A percentile compares a stretch with the other conserved stretches of the same genome.
These are phyloP conservation scores for Ginglymostoma cirratum DNA, from an alignment of 2,113 vertebrate species.

Conservation along the genomic window DNA sequence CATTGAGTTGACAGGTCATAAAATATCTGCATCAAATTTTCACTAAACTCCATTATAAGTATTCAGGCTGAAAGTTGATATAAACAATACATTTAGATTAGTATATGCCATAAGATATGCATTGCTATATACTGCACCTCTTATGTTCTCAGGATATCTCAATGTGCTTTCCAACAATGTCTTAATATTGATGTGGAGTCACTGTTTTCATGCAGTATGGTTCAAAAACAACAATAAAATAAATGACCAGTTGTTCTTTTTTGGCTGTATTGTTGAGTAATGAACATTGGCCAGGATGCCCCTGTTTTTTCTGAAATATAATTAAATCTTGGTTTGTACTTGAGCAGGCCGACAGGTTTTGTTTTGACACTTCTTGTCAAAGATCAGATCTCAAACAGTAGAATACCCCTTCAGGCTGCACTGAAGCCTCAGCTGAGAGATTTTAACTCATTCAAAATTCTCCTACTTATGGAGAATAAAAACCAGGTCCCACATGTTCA, in stretches of 20 bases:
- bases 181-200: background rate
- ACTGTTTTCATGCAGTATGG: background rate
- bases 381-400: too few species aligned
- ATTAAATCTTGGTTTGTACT: background rate
- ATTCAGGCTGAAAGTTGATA: background rate
- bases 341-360: background rate
- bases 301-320: background rate
- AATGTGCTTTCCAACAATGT: background rate
- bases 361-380: background rate
- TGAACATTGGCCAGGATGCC: background rate
- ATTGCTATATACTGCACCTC: background rate
- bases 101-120: background rate
- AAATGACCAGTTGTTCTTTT: background rate
- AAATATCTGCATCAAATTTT: background rate
- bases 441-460: too few species aligned
- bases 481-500: too few species aligned
- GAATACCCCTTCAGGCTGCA: too few species aligned
- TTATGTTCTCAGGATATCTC: background rate
- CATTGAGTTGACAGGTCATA: background rate
- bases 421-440: too few species aligned
- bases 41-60: background rate
- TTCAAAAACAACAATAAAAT: background rate
- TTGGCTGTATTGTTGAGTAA: background rate
- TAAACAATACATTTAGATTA: background rate
- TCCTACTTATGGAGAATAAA: too few species aligned